These are phyloP conservation scores for Procambarus virginalis DNA, from an alignment of 1,140 invertebrate genomes.

Conservation along the genomic window DNA sequence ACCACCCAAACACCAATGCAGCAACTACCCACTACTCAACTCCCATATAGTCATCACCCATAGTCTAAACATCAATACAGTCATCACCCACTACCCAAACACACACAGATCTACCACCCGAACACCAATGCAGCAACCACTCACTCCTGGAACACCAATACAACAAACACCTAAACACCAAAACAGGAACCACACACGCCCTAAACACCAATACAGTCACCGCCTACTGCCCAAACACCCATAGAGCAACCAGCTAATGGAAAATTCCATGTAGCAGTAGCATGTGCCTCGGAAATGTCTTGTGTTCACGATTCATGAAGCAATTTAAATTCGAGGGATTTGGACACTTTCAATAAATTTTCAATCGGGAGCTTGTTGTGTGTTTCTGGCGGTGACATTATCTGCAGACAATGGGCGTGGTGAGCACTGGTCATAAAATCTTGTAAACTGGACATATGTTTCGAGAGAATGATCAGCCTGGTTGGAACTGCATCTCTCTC, in stretches of 20 bases:
- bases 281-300: conserved; percentile 37
- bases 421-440: not conserved
- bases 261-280: conserved; percentile 7
- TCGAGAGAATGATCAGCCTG: too few relatives aligned
- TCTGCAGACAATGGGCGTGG: conserved; percentile 11
- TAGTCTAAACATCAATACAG: too few relatives aligned
- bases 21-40: too few relatives aligned
- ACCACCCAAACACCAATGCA: too few relatives aligned
- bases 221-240: not conserved
- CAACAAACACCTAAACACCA: too few relatives aligned
- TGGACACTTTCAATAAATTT: conserved; percentile 35
- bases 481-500: too few relatives aligned
- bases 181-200: too few relatives aligned
- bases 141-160: too few relatives aligned
- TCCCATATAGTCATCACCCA: too few relatives aligned
- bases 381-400: conserved; percentile 14
- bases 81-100: too few relatives aligned
- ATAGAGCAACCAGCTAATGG: not conserved
- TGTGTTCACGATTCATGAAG: conserved; percentile 43
- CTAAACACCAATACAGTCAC: not conserved
- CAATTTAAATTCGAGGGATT: conserved; percentile 39
- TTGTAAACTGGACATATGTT: conserved; percentile 33
- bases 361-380: conserved; percentile 27
- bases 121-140: too few relatives aligned
- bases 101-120: not conserved